Conservation (phyloP, 2,888 invertebrate genomes). For the Volucella bombylans region DNA sequence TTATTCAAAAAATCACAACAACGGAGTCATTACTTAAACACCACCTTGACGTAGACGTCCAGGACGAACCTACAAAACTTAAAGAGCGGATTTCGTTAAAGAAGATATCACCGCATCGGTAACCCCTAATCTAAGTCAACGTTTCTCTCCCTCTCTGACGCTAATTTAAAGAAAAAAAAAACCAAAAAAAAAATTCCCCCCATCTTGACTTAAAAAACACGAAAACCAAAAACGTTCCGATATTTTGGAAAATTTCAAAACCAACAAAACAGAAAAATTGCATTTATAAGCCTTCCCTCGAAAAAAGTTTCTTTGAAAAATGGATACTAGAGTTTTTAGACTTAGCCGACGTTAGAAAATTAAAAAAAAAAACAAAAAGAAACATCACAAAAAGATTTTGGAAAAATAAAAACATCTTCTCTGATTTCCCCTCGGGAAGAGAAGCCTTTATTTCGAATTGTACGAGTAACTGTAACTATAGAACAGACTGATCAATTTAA, state of each 20-base stretch:
- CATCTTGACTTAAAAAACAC: slow-evolving; percentile 32
- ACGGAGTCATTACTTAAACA: slow-evolving; percentile 81
- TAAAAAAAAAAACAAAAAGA: slow-evolving; percentile 8
- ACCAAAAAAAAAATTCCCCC: slow-evolving; percentile 20
- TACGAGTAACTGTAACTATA: background rate
- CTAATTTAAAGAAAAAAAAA: slow-evolving; percentile 27
- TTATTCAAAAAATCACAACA: slow-evolving; percentile 80
- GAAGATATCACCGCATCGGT: slow-evolving; percentile 82
- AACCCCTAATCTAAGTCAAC: slow-evolving; percentile 75
- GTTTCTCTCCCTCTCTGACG: slow-evolving; percentile 45
- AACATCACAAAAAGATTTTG: slow-evolving; percentile 12
- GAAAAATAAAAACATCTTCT: slow-evolving; percentile 15
- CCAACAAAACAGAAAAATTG: slow-evolving; percentile 36
- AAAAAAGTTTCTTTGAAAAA: slow-evolving; percentile 17
- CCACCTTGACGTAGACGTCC: slow-evolving; percentile 79
- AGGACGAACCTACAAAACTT: slow-evolving; percentile 78
- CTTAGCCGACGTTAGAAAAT: slow-evolving; percentile 43
- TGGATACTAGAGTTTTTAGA: slow-evolving; percentile 56
- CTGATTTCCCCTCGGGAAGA: slow-evolving; percentile 10
- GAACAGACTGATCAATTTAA: background rate
- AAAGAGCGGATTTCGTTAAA: slow-evolving; percentile 78
- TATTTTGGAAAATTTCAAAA: slow-evolving; percentile 4
- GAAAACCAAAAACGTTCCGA: slow-evolving; percentile 20
- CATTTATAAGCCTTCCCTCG: slow-evolving; percentile 45
- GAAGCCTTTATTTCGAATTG: background rate